Conservation (phyloP, 35 echinoderm and acorn worm genomes). For the Lytechinus pictus region DNA sequence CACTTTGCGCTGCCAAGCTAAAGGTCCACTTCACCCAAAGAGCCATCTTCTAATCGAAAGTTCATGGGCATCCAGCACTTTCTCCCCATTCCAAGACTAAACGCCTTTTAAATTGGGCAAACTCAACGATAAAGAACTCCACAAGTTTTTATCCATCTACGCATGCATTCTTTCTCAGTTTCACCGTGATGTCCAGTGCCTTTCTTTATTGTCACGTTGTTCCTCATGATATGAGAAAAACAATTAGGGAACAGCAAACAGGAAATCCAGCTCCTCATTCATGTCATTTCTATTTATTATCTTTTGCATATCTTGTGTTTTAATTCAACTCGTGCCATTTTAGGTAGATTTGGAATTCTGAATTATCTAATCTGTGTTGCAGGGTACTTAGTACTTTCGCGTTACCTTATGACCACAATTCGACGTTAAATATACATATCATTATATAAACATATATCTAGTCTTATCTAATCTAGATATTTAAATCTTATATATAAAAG, state of each 20-base stretch:
- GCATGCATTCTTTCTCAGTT: background rate
- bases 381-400: no score
- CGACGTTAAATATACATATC: no score
- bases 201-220: background rate
- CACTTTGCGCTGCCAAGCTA: slow-evolving; percentile 15
- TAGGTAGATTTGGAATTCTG: no score
- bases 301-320: background rate
- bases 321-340: no score
- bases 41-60: slow-evolving; percentile 18
- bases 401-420: no score
- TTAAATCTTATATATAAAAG: no score
- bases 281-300: background rate
- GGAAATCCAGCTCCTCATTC: background rate
- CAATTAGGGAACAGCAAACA: background rate
- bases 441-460: no score
- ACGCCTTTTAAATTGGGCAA: background rate
- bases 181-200: background rate
- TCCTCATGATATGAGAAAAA: background rate
- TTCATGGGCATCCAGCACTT: slow-evolving; percentile 16
- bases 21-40: background rate
- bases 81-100: background rate
- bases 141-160: background rate
- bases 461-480: no score
- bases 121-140: background rate
- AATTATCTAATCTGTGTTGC: no score